These are phyloP conservation scores for Hyles euphorbiae DNA, from an alignment of 1,140 invertebrate genomes.

Conservation along the genomic window DNA sequence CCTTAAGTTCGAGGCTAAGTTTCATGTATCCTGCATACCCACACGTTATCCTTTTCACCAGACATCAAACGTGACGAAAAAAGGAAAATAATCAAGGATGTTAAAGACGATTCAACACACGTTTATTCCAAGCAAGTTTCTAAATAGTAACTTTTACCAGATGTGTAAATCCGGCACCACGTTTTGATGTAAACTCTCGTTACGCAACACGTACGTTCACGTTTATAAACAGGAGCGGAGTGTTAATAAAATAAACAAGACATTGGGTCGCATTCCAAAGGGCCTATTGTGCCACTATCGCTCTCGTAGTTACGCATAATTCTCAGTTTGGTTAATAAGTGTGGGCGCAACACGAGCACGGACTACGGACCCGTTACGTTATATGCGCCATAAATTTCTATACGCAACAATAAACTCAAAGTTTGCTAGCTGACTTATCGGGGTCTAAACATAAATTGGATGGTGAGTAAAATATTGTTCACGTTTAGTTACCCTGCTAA, in stretches of 20 bases:
- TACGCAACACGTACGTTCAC: not conserved
- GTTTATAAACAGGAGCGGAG: not conserved
- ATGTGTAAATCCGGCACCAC: no score
- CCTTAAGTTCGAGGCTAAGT: no score
- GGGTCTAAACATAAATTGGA: constrained; percentile 11
- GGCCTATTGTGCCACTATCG: constrained; percentile 58
- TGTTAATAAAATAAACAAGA: constrained; percentile 8
- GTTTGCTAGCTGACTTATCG: constrained; percentile 6
- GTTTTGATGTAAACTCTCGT: no score
- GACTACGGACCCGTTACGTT: constrained; percentile 47
- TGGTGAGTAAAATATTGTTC: no score
- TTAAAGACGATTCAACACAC: no score
- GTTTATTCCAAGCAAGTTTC: no score
- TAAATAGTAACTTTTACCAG: no score
- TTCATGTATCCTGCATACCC: not conserved
- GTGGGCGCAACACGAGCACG: constrained; percentile 58
- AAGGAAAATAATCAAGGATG: no score
- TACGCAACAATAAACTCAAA: constrained; percentile 7
- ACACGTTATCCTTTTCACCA: no score
- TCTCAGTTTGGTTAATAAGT: constrained; percentile 66
- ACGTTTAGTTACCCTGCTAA: no score
- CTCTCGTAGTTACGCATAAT: constrained; percentile 59
- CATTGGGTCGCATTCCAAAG: constrained; percentile 57
- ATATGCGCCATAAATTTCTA: constrained; percentile 37
- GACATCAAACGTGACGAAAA: no score